Conservation (phyloP, 2,888 invertebrate species). For the Diachrysia chrysitis region DNA sequence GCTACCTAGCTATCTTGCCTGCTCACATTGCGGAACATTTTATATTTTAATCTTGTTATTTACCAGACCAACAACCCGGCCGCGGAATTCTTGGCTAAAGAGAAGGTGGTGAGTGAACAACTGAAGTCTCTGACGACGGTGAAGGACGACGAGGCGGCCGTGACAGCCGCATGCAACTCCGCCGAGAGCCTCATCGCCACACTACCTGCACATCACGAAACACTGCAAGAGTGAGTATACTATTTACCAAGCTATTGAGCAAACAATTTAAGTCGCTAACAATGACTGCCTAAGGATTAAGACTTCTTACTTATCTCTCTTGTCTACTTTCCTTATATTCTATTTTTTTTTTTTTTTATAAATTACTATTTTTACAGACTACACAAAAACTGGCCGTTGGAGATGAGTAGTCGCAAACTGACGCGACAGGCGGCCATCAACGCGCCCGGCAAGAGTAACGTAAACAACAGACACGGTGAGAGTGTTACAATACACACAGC, state of each 20-base stretch:
- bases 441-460: slow-evolving; percentile 39
- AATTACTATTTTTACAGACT: slow-evolving; percentile 60
- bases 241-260: neutral
- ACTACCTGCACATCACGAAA: slow-evolving; percentile 64
- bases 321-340: too few species aligned
- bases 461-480: slow-evolving; percentile 61
- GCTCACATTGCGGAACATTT: too few species aligned
- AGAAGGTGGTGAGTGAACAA: slow-evolving; percentile 58
- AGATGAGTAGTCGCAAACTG: slow-evolving; percentile 60
- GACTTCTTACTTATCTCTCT: too few species aligned
- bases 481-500: neutral
- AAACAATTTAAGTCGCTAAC: too few species aligned
- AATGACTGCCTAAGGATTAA: too few species aligned
- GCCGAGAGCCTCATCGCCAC: slow-evolving; percentile 49
- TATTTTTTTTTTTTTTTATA: too few species aligned
- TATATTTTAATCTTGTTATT: too few species aligned
- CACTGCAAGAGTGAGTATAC: slow-evolving; percentile 69
- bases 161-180: slow-evolving; percentile 49
- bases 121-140: slow-evolving; percentile 39
- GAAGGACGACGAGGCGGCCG: slow-evolving; percentile 44
- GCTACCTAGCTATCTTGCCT: too few species aligned
- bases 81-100: slow-evolving; percentile 64
- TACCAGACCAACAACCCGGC: slow-evolving; percentile 73
- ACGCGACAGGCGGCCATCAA: slow-evolving; percentile 67
- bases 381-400: slow-evolving; percentile 65